Percentiles rank a stretch among this genome's conserved stretches.
Conservation (phyloP, 37 sponge, comb jelly and placozoan species). For the Hexactinellida sp. region DNA sequence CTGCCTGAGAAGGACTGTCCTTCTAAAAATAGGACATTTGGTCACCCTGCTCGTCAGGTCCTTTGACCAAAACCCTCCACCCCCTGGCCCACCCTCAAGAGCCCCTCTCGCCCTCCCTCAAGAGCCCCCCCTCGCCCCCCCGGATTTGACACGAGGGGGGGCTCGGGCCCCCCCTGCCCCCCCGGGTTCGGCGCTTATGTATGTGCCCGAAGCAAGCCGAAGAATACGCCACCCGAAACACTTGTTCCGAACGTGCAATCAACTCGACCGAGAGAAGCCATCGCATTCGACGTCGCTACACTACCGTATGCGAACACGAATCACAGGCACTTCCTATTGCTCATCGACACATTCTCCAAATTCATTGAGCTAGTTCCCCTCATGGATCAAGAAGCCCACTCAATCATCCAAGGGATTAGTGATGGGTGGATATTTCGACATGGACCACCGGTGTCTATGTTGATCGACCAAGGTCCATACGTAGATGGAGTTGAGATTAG, state of each 20-base stretch:
- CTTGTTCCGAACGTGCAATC: neutral
- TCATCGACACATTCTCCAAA: no score
- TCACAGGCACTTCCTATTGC: no score
- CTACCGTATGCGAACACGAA: neutral
- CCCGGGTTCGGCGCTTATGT: no score
- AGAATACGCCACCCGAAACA: neutral
- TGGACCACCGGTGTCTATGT: neutral
- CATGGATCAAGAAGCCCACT: neutral
- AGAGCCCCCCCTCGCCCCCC: no score
- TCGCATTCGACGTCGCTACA: neutral
- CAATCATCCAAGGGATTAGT: neutral
- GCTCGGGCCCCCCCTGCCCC: no score
- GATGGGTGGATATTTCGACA: neutral
- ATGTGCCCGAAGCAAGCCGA: neutral
- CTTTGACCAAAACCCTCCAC: no score
- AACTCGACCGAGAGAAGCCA: neutral
- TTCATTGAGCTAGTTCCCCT: neutral
- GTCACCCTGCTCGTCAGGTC: no score
- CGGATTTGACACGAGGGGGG: no score
- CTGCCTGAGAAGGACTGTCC: no score
- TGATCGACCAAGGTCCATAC: neutral
- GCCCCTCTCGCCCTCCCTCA: no score
- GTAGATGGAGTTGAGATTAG: neutral
- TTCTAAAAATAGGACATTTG: no score
- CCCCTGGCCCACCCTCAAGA: no score